Conservation (phyloP, 1,140 invertebrate species). For the fruit fly (Drosophila melanogaster) region Release_6_plus_ISO1_MT NT_033779.5:15897501-15898000, state of each 20-base stretch:
- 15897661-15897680: conserved; percentile 82
- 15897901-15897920: conserved; percentile 6
- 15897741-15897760: conserved; percentile 50
- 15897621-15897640: conserved; percentile 27
- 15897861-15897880: conserved; percentile 35
- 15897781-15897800: conserved; percentile 18
- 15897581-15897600: background rate
- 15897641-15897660: conserved; percentile 74
- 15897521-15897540: conserved; percentile 46
- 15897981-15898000: too few species aligned
- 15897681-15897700: conserved; percentile 80
- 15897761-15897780: conserved; percentile 42
- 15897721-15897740: conserved; percentile 54
- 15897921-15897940: conserved; percentile 11
- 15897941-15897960: conserved; percentile 31
- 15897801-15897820: conserved; percentile 56
- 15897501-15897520: conserved; percentile 51
- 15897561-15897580: conserved; percentile 53
- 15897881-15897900: background rate
- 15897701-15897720: conserved; percentile 75
- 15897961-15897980: background rate
- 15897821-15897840: conserved; percentile 44
- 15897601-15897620: background rate
- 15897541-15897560: conserved; percentile 17
- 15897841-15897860: conserved; percentile 75